These are phyloP conservation scores for Amphiprion clarkii DNA, from an alignment of 2,797 vertebrate genomes.

Conservation along the genomic window DNA sequence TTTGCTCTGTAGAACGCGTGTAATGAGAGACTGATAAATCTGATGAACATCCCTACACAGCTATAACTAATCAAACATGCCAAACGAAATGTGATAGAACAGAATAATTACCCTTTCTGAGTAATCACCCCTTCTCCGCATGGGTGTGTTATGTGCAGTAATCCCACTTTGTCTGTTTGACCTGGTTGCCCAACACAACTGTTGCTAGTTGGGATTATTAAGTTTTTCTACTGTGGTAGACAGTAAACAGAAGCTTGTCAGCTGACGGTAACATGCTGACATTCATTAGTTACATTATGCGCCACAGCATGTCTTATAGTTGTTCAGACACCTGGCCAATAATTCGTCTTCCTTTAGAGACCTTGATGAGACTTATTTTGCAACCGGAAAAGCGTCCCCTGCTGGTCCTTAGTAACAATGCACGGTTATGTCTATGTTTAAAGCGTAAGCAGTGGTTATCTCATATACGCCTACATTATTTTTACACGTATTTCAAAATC, in stretches of 20 bases:
- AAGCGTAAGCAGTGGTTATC: too few relatives aligned
- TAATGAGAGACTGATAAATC: not conserved
- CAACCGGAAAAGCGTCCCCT: too few relatives aligned
- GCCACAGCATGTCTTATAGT: not conserved
- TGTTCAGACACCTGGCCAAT: too few relatives aligned
- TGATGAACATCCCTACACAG: not conserved
- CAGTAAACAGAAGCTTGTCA: conserved; percentile 16
- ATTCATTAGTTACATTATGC: not conserved
- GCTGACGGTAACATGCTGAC: not conserved
- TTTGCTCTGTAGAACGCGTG: not conserved
- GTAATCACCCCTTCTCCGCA: not conserved
- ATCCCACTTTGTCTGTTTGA: conserved; percentile 45
- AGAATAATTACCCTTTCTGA: not conserved
- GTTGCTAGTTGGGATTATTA: conserved; percentile 57
- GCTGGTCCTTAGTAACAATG: too few relatives aligned
- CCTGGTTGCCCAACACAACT: conserved; percentile 28
- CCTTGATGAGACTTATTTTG: too few relatives aligned
- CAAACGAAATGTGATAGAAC: conserved; percentile 1
- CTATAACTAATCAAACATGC: not conserved
- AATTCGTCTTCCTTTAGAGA: too few relatives aligned
- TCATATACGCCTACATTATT: too few relatives aligned
- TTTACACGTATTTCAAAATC: too few relatives aligned
- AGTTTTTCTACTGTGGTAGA: conserved; percentile 19
- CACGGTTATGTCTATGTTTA: too few relatives aligned
- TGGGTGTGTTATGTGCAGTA: conserved; percentile 18